Percentiles rank a stretch among this genome's conserved stretches.
These are phyloP conservation scores for Enteromius paludinosus DNA, from an alignment of 2,797 vertebrate genomes.

Conservation along the genomic window DNA sequence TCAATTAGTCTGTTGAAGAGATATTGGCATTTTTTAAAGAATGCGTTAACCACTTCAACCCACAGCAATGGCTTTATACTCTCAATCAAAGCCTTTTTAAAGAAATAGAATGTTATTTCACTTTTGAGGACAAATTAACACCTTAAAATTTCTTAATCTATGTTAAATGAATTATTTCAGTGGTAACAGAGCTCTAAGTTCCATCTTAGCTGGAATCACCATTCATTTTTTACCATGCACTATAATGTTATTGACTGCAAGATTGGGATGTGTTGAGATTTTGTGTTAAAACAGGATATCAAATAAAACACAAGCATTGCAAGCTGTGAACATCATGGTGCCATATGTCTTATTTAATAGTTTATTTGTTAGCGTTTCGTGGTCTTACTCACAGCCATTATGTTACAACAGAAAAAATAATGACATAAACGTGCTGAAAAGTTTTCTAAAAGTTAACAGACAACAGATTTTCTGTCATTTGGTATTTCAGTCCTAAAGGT, in stretches of 20 bases:
- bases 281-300: slow-evolving; percentile 50
- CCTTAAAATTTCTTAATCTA: background rate
- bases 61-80: background rate
- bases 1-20: background rate
- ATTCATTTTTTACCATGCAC: slow-evolving; percentile 59
- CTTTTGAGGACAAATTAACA: background rate
- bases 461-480: background rate
- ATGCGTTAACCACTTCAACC: background rate
- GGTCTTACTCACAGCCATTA: background rate
- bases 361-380: background rate
- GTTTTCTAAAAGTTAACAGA: background rate
- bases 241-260: slow-evolving; percentile 64
- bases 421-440: background rate
- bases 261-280: slow-evolving; percentile 53
- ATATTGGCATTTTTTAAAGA: background rate
- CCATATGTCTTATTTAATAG: background rate
- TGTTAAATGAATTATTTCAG: background rate
- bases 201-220: slow-evolving; percentile 50
- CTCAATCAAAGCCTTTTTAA: background rate
- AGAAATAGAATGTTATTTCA: background rate
- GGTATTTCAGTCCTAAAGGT: background rate
- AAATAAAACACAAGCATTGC: slow-evolving; percentile 31
- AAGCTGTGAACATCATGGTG: slow-evolving; percentile 43
- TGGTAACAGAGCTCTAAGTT: background rate
- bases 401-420: background rate